phyloP scores from a whole-genome alignment of 1,140 invertebrate genomes.

The Cyrtorhinus lividipennis region DNA sequence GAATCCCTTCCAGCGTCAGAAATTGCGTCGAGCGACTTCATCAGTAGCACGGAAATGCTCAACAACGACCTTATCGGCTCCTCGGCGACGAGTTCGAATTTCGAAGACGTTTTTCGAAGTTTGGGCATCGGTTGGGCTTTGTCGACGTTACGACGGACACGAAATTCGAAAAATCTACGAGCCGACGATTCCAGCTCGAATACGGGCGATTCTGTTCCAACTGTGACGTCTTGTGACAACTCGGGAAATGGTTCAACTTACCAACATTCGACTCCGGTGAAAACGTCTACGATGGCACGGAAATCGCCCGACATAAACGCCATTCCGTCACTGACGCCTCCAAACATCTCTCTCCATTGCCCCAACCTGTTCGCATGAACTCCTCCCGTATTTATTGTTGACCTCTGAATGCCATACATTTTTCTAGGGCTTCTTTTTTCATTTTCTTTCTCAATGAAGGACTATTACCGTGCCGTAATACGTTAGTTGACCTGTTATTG shows the following conservation, averaged over 20 bases:
- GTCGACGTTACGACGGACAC: constrained; percentile 3
- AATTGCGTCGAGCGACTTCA: neutral
- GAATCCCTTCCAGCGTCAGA: neutral
- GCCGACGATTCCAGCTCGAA: neutral
- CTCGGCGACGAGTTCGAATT: neutral
- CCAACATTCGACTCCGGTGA: constrained; percentile 10
- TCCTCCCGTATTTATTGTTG: too few species aligned
- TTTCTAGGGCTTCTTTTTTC: too few species aligned
- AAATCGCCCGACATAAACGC: neutral
- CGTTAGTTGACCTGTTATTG: too few species aligned
- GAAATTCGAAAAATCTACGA: neutral
- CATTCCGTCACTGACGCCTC: neutral
- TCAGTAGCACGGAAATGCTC: neutral
- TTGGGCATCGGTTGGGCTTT: constrained; percentile 18
- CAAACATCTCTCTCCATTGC: neutral
- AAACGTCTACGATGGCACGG: neutral
- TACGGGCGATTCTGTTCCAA: neutral
- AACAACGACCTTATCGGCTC: neutral
- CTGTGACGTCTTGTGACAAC: neutral
- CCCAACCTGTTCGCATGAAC: neutral
- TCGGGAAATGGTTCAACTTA: neutral
- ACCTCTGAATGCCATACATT: too few species aligned
- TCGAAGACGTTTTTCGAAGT: constrained; percentile 19
- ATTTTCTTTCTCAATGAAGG: too few species aligned
- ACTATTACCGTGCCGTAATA: too few species aligned